These are phyloP conservation scores for Bryconaethiops microstoma DNA, from an alignment of 2,797 vertebrate genomes.

Conservation along the genomic window DNA sequence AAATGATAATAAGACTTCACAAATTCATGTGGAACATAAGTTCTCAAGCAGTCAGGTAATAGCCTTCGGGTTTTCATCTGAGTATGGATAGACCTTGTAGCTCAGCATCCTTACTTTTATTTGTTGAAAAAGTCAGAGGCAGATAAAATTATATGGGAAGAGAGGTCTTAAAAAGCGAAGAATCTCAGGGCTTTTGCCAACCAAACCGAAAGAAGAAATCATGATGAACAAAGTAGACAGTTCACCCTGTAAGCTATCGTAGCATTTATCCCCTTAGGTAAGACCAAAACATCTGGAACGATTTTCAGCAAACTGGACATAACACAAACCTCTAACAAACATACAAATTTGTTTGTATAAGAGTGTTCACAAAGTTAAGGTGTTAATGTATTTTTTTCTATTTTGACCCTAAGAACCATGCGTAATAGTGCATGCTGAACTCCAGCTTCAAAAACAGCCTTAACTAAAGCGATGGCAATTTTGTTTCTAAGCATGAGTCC, in stretches of 20 bases:
- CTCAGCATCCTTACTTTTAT: slow-evolving; percentile 33
- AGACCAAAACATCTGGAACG: neutral
- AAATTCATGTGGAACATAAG: neutral
- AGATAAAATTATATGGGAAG: slow-evolving; percentile 35
- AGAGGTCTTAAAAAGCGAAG: slow-evolving; percentile 36
- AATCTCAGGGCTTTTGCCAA: slow-evolving; percentile 6
- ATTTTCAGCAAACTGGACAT: neutral
- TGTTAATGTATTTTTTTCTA: no score
- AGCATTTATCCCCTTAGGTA: neutral
- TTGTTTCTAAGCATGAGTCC: no score
- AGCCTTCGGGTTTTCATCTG: neutral
- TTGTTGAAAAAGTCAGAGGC: slow-evolving; percentile 57
- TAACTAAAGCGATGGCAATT: no score
- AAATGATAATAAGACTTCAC: neutral
- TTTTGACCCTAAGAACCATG: no score
- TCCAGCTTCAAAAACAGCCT: no score
- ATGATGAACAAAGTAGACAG: neutral
- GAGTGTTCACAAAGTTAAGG: no score
- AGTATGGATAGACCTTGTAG: slow-evolving; percentile 14
- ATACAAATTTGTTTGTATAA: no score
- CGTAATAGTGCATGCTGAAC: no score
- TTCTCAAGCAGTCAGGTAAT: neutral
- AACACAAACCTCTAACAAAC: neutral
- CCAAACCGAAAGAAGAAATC: slow-evolving; percentile 1
- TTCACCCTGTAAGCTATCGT: neutral